Percentiles rank a stretch among this genome's conserved stretches.
phyloP scores from a whole-genome alignment of 30 jellyfish, hydroid and myxozoan genomes.

The Aurelia sp. region DNA sequence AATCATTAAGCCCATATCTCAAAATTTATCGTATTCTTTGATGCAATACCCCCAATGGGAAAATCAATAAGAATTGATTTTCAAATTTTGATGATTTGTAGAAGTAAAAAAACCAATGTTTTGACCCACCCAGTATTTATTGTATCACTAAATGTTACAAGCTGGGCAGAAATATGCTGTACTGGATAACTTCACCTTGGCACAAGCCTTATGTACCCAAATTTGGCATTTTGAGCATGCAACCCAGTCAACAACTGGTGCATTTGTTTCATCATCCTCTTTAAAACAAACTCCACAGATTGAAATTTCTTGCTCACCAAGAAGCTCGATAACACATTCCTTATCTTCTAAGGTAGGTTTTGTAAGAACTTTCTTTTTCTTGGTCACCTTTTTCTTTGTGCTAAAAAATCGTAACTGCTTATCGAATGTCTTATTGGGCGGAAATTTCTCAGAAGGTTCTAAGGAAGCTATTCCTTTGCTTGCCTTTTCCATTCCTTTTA shows the following conservation, averaged over 20 bases:
- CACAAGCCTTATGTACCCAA: constrained; percentile 19
- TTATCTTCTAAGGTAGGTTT: constrained; percentile 30
- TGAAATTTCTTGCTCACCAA: constrained; percentile 9
- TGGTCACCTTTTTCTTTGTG: constrained; percentile 30
- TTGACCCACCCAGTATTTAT: too few relatives aligned
- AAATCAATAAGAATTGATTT: too few relatives aligned
- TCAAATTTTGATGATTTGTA: too few relatives aligned
- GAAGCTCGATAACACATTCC: not conserved
- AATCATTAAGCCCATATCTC: too few relatives aligned
- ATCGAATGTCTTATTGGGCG: constrained; percentile 16
- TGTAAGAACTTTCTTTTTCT: constrained; percentile 18
- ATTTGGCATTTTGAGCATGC: not conserved
- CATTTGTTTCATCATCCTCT: constrained; percentile 7
- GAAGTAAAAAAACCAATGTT: too few relatives aligned
- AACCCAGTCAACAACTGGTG: constrained; percentile 6
- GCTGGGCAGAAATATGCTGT: too few relatives aligned
- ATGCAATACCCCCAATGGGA: too few relatives aligned
- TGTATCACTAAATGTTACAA: too few relatives aligned
- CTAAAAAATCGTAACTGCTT: constrained; percentile 34
- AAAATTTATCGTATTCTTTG: too few relatives aligned
- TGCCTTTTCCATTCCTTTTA: constrained; percentile 18
- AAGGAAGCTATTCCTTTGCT: not conserved
- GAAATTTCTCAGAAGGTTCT: constrained; percentile 10
- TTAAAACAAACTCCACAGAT: constrained; percentile 18
- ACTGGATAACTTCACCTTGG: not conserved